phyloP scores from a whole-genome alignment of 2,113 vertebrate species.

The Thomomys bottae region DNA sequence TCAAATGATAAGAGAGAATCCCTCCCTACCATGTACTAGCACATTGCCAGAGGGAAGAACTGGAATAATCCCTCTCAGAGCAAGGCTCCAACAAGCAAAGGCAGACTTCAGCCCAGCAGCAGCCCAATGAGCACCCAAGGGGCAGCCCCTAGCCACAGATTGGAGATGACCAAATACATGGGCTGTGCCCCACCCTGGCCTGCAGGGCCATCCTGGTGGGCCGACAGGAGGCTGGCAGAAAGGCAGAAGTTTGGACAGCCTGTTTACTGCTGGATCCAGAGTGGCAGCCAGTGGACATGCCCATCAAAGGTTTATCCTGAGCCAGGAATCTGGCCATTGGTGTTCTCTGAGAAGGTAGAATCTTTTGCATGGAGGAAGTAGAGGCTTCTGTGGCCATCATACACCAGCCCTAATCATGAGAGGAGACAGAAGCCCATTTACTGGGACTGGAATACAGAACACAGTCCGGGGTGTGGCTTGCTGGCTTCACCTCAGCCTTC shows the following conservation, averaged over 20 bases:
- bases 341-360: not conserved
- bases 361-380: not conserved
- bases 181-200: not conserved
- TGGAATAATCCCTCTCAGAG: not conserved
- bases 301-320: not conserved
- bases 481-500: not conserved
- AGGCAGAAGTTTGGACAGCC: not conserved
- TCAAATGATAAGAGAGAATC: slow-evolving; percentile 15
- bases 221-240: not conserved
- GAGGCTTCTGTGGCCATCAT: not conserved
- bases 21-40: not conserved
- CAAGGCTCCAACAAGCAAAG: not conserved
- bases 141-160: not conserved
- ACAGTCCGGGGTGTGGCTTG: too few species aligned
- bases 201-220: not conserved
- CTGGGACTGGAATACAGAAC: not conserved
- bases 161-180: not conserved
- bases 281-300: not conserved
- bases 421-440: not conserved
- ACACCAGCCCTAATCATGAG: not conserved
- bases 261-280: not conserved
- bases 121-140: not conserved
- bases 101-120: not conserved
- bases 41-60: not conserved
- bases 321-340: not conserved